These are phyloP conservation scores for Callorhinus ursinus DNA, from an alignment of 2,113 vertebrate species.

Conservation along the genomic window DNA sequence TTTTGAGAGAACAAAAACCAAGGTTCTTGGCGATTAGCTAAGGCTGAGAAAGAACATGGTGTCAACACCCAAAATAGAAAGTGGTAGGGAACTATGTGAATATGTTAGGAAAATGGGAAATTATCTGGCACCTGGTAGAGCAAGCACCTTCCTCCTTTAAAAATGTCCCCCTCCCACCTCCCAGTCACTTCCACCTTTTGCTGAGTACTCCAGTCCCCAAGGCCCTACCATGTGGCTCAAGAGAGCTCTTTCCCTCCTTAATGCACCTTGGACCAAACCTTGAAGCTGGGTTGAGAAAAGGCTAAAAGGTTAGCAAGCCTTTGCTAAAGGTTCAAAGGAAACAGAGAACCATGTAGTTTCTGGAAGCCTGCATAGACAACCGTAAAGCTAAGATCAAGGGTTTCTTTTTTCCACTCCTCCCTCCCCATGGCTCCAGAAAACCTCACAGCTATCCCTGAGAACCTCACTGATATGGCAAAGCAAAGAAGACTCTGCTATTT, in stretches of 20 bases:
- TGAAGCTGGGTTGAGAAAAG: background rate
- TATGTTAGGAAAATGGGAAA: conserved; percentile 40
- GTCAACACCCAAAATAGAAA: conserved; percentile 59
- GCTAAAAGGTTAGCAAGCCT: background rate
- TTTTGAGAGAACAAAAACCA: background rate
- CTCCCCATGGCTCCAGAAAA: background rate
- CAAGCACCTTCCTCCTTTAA: background rate
- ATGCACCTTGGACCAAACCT: background rate
- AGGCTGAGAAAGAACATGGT: conserved; percentile 63
- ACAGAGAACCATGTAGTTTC: background rate
- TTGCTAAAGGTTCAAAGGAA: background rate
- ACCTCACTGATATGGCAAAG: background rate
- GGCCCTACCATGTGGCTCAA: background rate
- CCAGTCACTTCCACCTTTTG: background rate
- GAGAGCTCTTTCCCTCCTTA: background rate
- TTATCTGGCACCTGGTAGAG: background rate
- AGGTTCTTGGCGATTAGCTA: conserved; percentile 48
- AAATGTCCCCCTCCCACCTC: background rate
- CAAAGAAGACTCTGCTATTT: background rate
- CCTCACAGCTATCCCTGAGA: background rate
- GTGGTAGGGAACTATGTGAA: conserved; percentile 53
- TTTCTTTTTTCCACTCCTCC: background rate
- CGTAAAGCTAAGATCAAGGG: background rate
- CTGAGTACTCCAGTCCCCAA: background rate
- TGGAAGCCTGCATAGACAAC: background rate